Base-by-base conservation (phyloP, 2,113 vertebrate species). In the Chlorodrepanis virens region DNA sequence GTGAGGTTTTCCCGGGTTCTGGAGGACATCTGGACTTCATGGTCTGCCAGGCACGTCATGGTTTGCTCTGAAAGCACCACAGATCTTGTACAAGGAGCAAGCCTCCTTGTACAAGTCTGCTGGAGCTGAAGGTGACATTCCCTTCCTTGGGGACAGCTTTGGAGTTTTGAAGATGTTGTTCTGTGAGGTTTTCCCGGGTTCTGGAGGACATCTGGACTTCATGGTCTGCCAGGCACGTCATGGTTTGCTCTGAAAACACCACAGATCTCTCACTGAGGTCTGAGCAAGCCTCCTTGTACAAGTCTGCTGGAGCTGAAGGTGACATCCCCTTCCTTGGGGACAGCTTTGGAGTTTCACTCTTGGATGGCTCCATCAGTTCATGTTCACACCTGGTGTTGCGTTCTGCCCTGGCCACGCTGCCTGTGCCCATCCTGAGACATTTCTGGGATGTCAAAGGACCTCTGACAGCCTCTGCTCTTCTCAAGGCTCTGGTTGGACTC, bases 221-320 rank as follows among this genome's bases (percentile, higher is more conserved):
- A 2, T 21, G 81, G n/a, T 29, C 37, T 2, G 3, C 17, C 29
- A 50, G 42, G 20, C 20, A 37, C 0, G 0, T 11, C 5, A 1
- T 24, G 68, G 21, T 72, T 83, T 83, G 40, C 59, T 61, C 45
- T 79, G 83, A 37, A 57, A 72, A 22, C 21, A 49, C 24, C 47
- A 15, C 15, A 19, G 45, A 9, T 17, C 9, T 22, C 35, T 35
- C 35, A 35, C 35, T 39, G 37, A 39, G 37, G 53, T 35, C 35
- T 35, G 35, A 35, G 7, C 12, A 52, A 49, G 0, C 6, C 17
- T 49, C 29, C 22, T 20, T 3, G 5, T 9, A 1, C 10, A 18
- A 13, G 8, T 14, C 15, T 50, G 33, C 11, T 83, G 74, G n/a
- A 83, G 85, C n/a, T 78, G 35, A 37, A 24, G 25, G n/a, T 25